Evolutionary conservation across 2,797 vertebrate genomes (phyloP), one percentile per base, ranked within the genome.

Genomic region (Synaphobranchus kaupii): DNA sequence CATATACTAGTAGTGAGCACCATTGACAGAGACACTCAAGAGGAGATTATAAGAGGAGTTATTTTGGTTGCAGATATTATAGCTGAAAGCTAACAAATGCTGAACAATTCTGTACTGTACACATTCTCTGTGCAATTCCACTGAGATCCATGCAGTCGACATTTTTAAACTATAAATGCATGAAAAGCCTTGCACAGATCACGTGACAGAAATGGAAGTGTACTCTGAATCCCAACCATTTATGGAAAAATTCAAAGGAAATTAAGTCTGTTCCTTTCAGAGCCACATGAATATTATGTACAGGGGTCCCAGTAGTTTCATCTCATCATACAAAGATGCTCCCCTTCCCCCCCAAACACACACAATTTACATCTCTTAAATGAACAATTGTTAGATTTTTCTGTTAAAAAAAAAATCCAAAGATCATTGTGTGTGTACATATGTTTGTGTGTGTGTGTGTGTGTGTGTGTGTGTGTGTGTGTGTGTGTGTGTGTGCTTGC

Each of bases 391-490:
- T 63, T 63, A 25, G 25, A 63, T 25, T 63, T 12, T 10, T 13
- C 10, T 15, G 7, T 63, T 63, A 25, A 25, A 6, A 63, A 63
- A 63, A 63, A 63, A 63, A 56, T 56, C 10, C 60, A 2, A 63
- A 22, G 60, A 6, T 20, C 60, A 63, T 10, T 17, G 17, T 60
- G 58, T 60, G 58, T 17, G 58, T 60, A 12, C 15, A 15, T 60
- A 5, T 60, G 58, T 17, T 17, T 22, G 20, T 60, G 10, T 60
- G 4, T 60, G 58, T 22, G 20, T 66, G 63, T 66, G 63, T 6
- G 63, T 66, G 63, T 66, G 63, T 66, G 63, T 66, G 63, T 66
- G 63, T 66, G 63, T 66, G 22, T 66, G 63, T 66, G 63, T 66
- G 63, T n/a, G 63, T 66, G 63, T 66, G 63, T 66, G 63, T 66